Evolutionary conservation across 2,888 invertebrate genomes (phyloP).

Genomic region (Andrena hattorfiana): DNA sequence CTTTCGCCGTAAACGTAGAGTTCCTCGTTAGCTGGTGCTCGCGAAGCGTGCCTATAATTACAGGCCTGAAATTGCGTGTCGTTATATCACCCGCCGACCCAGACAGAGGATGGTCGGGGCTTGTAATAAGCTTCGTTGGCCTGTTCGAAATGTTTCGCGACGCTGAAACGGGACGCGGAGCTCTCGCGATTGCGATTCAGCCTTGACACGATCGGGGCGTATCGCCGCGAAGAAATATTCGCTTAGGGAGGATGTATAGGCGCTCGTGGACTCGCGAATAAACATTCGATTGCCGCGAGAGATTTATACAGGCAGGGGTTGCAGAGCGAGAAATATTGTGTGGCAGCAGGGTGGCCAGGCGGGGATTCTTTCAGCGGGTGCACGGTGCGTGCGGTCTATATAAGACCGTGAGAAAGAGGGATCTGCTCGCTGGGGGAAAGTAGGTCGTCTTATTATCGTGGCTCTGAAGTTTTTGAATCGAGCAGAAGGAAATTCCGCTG

Average conservation of each 20-base stretch:
- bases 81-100: constrained; percentile 3
- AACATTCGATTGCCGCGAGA: constrained; percentile 15
- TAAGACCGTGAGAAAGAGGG: not conserved
- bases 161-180: not conserved
- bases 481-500: not conserved
- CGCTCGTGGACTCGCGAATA: constrained; percentile 23
- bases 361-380: constrained; percentile 8
- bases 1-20: constrained; percentile 47
- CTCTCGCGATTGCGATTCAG: constrained; percentile 1
- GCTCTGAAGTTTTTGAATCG: constrained; percentile 32
- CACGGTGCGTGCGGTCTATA: constrained; percentile 9
- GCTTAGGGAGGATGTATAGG: constrained; percentile 1
- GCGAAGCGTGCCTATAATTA: constrained; percentile 44
- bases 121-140: constrained; percentile 13
- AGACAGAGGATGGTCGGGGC: not conserved
- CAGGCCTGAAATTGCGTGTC: constrained; percentile 20
- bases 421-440: constrained; percentile 5
- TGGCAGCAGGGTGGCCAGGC: not conserved
- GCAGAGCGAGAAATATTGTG: constrained; percentile 33
- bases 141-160: not conserved
- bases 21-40: constrained; percentile 50
- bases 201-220: constrained; percentile 29
- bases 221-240: constrained; percentile 21
- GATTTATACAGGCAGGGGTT: constrained; percentile 17
- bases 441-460: constrained; percentile 48